These are phyloP conservation scores for Thalassarche chlororhynchos DNA, from an alignment of 2,113 vertebrate species.

Conservation along the genomic window DNA sequence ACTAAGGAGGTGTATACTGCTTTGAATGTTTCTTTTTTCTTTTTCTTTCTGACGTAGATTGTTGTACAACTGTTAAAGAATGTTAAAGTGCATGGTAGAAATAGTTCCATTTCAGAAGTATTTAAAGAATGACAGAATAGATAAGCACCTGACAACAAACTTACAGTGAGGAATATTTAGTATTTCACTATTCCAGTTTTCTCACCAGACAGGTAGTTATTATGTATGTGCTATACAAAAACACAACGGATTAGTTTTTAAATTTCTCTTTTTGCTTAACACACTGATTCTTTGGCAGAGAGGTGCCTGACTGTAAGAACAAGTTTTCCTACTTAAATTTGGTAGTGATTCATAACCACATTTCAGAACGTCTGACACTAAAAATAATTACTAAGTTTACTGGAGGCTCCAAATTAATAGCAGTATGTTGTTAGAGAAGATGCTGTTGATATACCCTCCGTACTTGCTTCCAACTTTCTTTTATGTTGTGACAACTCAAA, in stretches of 20 bases:
- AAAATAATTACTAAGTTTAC: background rate
- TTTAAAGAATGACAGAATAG: background rate
- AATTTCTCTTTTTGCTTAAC: background rate
- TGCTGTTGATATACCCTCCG: background rate
- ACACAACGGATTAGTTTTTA: background rate
- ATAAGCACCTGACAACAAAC: conserved; percentile 25
- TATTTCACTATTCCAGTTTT: background rate
- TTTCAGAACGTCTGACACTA: background rate
- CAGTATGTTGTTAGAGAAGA: background rate
- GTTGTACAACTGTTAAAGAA: background rate
- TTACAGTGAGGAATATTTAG: background rate
- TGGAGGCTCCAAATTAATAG: conserved; percentile 15
- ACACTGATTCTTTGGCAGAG: background rate
- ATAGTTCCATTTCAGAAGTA: background rate
- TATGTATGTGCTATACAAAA: background rate
- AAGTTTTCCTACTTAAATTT: background rate
- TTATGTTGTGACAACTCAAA: background rate
- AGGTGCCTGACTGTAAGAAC: background rate
- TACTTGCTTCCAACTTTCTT: conserved; percentile 7
- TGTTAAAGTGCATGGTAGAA: background rate
- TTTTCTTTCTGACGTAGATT: background rate
- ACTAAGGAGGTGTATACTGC: background rate
- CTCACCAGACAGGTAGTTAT: background rate
- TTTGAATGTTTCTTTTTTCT: background rate
- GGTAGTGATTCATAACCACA: background rate